Percentiles rank a stretch among this genome's conserved stretches.
Conservation (phyloP, 2,888 invertebrate genomes). For the Pterobdella sp. region DNA sequence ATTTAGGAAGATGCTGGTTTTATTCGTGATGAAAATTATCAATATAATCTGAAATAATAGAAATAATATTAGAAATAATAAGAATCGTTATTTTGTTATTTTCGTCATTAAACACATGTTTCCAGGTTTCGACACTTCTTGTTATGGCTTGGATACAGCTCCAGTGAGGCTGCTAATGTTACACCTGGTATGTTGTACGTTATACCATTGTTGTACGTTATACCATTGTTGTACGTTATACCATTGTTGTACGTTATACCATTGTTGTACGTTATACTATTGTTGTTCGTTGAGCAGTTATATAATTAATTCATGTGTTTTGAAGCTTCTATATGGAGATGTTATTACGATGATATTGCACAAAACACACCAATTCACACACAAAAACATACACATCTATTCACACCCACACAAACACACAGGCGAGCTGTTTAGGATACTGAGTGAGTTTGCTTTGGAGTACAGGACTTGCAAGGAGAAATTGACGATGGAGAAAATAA, state of each 20-base stretch:
- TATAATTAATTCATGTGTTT: too few species aligned
- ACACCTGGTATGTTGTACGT: slow-evolving; percentile 62
- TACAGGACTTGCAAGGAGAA: slow-evolving; percentile 92
- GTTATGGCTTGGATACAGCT: slow-evolving; percentile 83
- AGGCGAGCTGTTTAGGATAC: slow-evolving; percentile 64
- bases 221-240: too few species aligned
- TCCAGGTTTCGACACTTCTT: slow-evolving; percentile 75
- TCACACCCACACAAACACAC: slow-evolving; percentile 52
- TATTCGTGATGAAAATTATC: slow-evolving; percentile 7
- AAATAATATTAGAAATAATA: too few species aligned
- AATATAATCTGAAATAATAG: not conserved
- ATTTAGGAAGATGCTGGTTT: not conserved
- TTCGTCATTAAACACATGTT: not conserved
- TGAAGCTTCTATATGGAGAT: too few species aligned
- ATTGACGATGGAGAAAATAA: slow-evolving; percentile 84
- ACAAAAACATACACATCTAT: not conserved
- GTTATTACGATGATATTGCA: too few species aligned
- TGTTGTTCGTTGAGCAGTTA: too few species aligned
- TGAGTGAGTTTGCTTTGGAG: slow-evolving; percentile 93
- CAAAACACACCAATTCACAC: too few species aligned
- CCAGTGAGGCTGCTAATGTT: slow-evolving; percentile 58
- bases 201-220: too few species aligned
- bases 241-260: too few species aligned
- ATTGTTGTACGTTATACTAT: too few species aligned
- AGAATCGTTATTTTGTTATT: too few species aligned